Evolutionary conservation across 2,888 invertebrate species (phyloP).

Genomic region (Tethea ocularis): DNA sequence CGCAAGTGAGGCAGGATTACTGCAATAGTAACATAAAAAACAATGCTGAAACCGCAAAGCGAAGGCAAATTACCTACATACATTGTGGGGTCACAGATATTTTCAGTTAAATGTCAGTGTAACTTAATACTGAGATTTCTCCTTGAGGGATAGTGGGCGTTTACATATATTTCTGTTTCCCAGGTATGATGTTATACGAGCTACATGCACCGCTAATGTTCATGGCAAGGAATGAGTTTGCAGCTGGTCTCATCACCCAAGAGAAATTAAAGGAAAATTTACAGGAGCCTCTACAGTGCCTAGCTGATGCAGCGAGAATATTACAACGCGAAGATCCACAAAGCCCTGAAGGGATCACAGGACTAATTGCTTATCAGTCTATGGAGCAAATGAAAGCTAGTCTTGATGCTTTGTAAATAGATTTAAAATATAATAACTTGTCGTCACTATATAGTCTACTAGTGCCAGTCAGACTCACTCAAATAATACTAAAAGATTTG

Average conservation of each 20-base stretch:
- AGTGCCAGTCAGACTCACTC: too few relatives aligned
- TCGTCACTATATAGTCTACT: too few relatives aligned
- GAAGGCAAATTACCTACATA: too few relatives aligned
- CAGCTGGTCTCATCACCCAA: slow-evolving; percentile 82
- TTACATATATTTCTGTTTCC: slow-evolving; percentile 12
- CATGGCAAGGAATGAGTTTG: slow-evolving; percentile 86
- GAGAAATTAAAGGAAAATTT: slow-evolving; percentile 85
- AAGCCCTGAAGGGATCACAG: slow-evolving; percentile 86
- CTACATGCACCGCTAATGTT: slow-evolving; percentile 90
- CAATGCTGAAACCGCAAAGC: too few relatives aligned
- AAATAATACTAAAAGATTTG: too few relatives aligned
- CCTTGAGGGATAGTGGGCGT: too few relatives aligned
- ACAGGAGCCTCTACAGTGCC: slow-evolving; percentile 84
- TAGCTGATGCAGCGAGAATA: slow-evolving; percentile 87
- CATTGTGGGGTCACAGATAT: too few relatives aligned
- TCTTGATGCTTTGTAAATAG: slow-evolving; percentile 56
- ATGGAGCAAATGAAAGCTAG: slow-evolving; percentile 70
- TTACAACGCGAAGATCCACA: slow-evolving; percentile 86
- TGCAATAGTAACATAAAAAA: too few relatives aligned
- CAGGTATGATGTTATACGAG: slow-evolving; percentile 91
- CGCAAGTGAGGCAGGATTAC: too few relatives aligned
- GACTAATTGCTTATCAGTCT: slow-evolving; percentile 82
- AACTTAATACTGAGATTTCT: too few relatives aligned
- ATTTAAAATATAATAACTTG: too few relatives aligned
- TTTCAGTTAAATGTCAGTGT: too few relatives aligned